Evolutionary conservation across 2,888 invertebrate species (phyloP), one percentile per base, ranked within the genome.

Genomic region (Drosophila mimica): DNA sequence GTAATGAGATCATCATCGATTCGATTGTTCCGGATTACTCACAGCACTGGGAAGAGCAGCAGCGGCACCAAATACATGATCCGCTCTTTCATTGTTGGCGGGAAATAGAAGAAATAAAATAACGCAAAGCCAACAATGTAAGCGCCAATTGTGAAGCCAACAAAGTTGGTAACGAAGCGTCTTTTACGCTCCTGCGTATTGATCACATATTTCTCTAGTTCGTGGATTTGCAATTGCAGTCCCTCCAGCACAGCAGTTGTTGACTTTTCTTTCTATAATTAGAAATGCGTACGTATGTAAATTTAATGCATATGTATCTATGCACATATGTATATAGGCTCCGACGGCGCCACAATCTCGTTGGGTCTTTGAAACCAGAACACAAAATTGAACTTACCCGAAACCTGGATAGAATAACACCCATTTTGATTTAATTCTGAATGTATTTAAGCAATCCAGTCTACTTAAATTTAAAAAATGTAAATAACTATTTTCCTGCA

Each of bases 11-110:
- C 76, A 76, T 69, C 68, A 33, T 68, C 60, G 31, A 49, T n/a
- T 8, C 34, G 15, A 15, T 6, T 28, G 17, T 8, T 33, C 28
- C 38, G 38, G 13, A 63, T 56, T 72, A 95, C 97, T 96, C 94
- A 98, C 98, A 98, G 91, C 67, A 98, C 90, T 62, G 98, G 98
- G 90, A 98, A 95, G 62, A 97, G 94, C 33, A 98, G 93, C 62
- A 98, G 93, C 25, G 98, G 98, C 67, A 96, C 95, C 17, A 96
- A 95, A 92, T 97, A 97, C 76, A 97, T 93, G 64, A 97, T 90
- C 70, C 96, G 95, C 82, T 97, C 96, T 74, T 95, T 94, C 94
- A 96, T 95, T 82, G 96, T 95, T 64, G 95, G 95, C 69, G 96
- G 96, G 73, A 97, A 96, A 80, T 96, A 97, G 83, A 96, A 96